phyloP scores from a whole-genome alignment of 1,140 invertebrate genomes.

The Gonatopus flavifemur region DNA sequence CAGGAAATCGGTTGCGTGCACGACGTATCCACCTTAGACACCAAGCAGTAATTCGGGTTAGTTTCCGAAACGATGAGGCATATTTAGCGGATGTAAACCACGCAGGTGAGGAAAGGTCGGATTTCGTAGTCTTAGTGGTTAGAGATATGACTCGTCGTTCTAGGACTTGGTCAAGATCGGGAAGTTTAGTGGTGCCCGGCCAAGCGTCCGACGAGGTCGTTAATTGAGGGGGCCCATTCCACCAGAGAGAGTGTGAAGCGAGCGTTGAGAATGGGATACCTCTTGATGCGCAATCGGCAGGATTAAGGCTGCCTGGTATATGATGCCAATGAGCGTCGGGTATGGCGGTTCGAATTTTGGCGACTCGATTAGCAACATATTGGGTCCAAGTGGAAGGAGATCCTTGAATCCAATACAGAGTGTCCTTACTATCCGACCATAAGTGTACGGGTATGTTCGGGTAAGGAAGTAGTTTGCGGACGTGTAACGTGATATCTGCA shows the following conservation, averaged over 20 bases:
- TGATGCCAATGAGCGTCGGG: not conserved
- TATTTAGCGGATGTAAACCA: too few species aligned
- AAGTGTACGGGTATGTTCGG: not conserved
- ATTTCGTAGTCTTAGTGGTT: too few species aligned
- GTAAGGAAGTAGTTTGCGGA: not conserved
- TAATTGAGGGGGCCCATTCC: not conserved
- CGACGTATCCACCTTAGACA: too few species aligned
- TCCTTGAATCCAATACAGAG: not conserved
- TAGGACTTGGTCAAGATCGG: too few species aligned
- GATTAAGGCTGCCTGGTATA: not conserved
- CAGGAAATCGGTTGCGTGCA: too few species aligned
- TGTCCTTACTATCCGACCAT: not conserved
- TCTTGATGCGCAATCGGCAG: not conserved
- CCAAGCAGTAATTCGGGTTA: too few species aligned
- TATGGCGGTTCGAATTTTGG: not conserved
- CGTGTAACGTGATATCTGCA: too few species aligned
- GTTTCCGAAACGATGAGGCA: too few species aligned
- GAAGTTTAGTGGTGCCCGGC: too few species aligned
- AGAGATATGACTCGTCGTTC: too few species aligned
- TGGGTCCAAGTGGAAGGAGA: slow-evolving; percentile 2
- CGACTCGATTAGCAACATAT: slow-evolving; percentile 33
- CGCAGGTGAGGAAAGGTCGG: too few species aligned
- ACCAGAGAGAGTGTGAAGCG: not conserved
- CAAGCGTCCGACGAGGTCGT: too few species aligned
- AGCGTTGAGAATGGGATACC: not conserved